Conservation (phyloP, 1,140 invertebrate species). For the Zaprionus africanus region DNA sequence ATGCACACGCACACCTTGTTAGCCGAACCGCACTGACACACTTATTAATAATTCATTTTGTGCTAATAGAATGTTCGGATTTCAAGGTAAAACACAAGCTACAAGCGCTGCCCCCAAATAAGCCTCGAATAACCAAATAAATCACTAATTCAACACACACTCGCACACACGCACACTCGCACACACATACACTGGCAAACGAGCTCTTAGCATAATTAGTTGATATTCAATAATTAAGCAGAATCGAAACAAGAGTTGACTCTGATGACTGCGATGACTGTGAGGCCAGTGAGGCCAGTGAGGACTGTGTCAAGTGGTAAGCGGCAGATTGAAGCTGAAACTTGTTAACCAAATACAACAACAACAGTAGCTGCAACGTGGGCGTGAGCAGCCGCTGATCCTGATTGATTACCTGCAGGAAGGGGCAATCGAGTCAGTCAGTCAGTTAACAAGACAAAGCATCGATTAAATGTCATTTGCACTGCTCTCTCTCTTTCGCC, state of each 20-base stretch:
- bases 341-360: conserved; percentile 24
- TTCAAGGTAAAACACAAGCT: conserved; percentile 38
- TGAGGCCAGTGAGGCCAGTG: too few species aligned
- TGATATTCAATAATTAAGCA: conserved; percentile 72
- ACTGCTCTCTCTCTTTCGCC: background rate
- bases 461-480: conserved; percentile 33
- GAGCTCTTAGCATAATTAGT: conserved; percentile 71
- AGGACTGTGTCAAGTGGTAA: background rate
- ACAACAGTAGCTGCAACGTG: conserved; percentile 10
- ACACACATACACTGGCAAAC: background rate
- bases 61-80: conserved; percentile 68
- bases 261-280: conserved; percentile 12
- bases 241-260: conserved; percentile 29
- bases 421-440: conserved; percentile 15
- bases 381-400: conserved; percentile 5
- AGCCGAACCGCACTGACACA: conserved; percentile 61
- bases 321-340: background rate
- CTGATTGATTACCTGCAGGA: conserved; percentile 53
- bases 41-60: conserved; percentile 77
- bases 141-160: conserved; percentile 5
- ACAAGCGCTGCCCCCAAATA: conserved; percentile 26
- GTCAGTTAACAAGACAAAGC: conserved; percentile 11
- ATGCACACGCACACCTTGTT: conserved; percentile 49
- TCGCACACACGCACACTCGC: background rate
- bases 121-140: background rate